phyloP scores from a whole-genome alignment of 2,113 vertebrate species.

The Podocnemis expansa region DNA sequence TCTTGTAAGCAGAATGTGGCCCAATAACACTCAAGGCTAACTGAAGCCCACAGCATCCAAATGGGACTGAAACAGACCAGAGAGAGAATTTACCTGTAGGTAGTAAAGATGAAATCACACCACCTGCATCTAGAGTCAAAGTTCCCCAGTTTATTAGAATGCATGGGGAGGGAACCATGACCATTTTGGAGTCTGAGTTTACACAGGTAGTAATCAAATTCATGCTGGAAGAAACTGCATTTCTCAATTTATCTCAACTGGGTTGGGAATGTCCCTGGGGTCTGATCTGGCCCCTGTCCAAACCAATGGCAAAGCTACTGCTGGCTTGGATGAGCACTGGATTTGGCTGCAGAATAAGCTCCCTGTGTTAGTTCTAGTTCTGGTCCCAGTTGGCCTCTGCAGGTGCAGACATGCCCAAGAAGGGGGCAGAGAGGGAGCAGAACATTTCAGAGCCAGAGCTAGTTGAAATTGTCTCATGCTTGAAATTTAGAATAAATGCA shows the following conservation, averaged over 20 bases:
- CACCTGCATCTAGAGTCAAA: slow-evolving; percentile 58
- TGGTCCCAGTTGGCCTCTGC: not conserved
- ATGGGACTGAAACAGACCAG: slow-evolving; percentile 47
- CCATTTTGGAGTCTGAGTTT: slow-evolving; percentile 2
- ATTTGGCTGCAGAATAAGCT: not conserved
- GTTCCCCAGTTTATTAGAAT: slow-evolving; percentile 46
- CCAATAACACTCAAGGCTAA: slow-evolving; percentile 49
- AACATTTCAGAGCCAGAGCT: not conserved
- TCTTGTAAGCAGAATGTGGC: slow-evolving; percentile 22
- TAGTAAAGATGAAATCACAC: slow-evolving; percentile 22
- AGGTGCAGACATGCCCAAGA: not conserved
- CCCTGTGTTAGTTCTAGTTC: not conserved
- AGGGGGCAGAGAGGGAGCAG: not conserved
- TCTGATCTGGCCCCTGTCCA: slow-evolving; percentile 14
- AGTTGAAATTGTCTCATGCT: not conserved
- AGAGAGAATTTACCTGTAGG: slow-evolving; percentile 42
- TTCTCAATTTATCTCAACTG: slow-evolving; percentile 32
- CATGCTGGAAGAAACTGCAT: slow-evolving; percentile 5
- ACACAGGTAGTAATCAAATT: slow-evolving; percentile 31
- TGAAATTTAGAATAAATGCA: not conserved
- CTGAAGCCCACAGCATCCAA: slow-evolving; percentile 47
- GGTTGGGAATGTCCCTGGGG: not conserved
- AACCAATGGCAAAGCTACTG: not conserved
- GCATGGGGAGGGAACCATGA: not conserved
- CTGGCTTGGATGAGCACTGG: not conserved